A percentile compares a stretch with the other conserved stretches of the same genome.
Conservation (phyloP, 2,888 invertebrate species). For the Rhagium mordax region DNA sequence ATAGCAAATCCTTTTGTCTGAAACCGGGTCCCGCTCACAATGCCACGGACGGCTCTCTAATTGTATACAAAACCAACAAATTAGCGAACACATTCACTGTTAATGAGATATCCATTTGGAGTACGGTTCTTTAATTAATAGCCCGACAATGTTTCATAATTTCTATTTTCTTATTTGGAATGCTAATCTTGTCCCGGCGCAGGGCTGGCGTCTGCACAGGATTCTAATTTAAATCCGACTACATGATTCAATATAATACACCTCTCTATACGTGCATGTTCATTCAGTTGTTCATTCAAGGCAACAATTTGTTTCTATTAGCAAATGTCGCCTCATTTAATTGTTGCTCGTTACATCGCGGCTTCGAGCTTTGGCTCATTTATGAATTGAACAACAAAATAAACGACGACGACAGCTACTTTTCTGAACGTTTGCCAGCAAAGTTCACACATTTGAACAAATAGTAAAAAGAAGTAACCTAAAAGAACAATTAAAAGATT, state of each 20-base stretch:
- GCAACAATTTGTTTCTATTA: constrained; percentile 15
- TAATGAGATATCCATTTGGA: constrained; percentile 60
- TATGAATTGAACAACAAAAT: background rate
- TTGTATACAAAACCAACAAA: constrained; percentile 63
- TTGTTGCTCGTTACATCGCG: background rate
- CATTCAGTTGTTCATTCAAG: constrained; percentile 21
- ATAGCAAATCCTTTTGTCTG: constrained; percentile 54
- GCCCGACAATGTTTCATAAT: constrained; percentile 43
- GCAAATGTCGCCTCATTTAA: background rate
- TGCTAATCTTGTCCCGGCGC: constrained; percentile 31
- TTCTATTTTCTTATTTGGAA: constrained; percentile 38
- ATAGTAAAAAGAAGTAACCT: too few relatives aligned
- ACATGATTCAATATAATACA: constrained; percentile 19
- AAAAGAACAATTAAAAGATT: too few relatives aligned
- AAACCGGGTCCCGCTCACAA: constrained; percentile 37
- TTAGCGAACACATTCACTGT: constrained; percentile 58
- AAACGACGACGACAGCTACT: too few relatives aligned
- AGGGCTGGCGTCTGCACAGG: constrained; percentile 18
- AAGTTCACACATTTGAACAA: too few relatives aligned
- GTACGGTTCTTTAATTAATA: constrained; percentile 55
- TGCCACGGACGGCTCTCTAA: constrained; percentile 45
- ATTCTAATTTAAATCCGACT: constrained; percentile 23
- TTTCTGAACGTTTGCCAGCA: too few relatives aligned
- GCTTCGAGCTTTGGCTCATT: background rate
- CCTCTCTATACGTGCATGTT: constrained; percentile 10